Conservation (phyloP, 2,797 vertebrate genomes). For the Leuciscus waleckii region DNA sequence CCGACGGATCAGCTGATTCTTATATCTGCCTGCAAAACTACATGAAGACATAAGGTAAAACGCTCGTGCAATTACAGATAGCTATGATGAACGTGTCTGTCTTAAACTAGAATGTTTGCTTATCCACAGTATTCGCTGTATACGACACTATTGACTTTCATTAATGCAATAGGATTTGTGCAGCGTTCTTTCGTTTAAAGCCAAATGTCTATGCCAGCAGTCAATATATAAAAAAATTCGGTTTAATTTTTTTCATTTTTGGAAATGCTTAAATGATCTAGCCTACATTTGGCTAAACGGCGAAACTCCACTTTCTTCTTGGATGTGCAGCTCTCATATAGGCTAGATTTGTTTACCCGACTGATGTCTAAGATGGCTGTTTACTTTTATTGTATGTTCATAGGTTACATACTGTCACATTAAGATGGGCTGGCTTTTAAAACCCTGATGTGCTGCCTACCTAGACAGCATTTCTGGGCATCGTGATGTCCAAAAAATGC, state of each 20-base stretch:
- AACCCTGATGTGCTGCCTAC: background rate
- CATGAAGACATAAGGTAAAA: slow-evolving; percentile 68
- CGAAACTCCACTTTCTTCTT: slow-evolving; percentile 68
- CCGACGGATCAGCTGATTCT: slow-evolving; percentile 73
- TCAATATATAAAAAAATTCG: background rate
- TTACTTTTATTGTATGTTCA: slow-evolving; percentile 31
- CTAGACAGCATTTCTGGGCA: background rate
- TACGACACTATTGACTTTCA: slow-evolving; percentile 17
- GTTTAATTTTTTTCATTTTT: background rate
- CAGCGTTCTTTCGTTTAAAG: slow-evolving; percentile 14
- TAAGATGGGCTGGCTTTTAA: background rate
- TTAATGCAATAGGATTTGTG: background rate
- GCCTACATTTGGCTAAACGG: slow-evolving; percentile 66
- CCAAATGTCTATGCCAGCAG: background rate
- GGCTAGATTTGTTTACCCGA: slow-evolving; percentile 9
- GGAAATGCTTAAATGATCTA: background rate
- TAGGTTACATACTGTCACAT: background rate
- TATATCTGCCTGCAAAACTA: slow-evolving; percentile 60
- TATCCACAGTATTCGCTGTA: background rate
- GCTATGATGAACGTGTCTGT: background rate
- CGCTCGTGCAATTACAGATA: background rate
- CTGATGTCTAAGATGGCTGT: slow-evolving; percentile 33
- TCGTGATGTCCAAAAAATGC: slow-evolving; percentile 4
- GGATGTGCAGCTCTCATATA: background rate
- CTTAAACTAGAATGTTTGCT: background rate